Evolutionary conservation across 2,797 vertebrate species (phyloP), one percentile per base, ranked within the genome.

Genomic region (Sebastes paucispinis): DNA sequence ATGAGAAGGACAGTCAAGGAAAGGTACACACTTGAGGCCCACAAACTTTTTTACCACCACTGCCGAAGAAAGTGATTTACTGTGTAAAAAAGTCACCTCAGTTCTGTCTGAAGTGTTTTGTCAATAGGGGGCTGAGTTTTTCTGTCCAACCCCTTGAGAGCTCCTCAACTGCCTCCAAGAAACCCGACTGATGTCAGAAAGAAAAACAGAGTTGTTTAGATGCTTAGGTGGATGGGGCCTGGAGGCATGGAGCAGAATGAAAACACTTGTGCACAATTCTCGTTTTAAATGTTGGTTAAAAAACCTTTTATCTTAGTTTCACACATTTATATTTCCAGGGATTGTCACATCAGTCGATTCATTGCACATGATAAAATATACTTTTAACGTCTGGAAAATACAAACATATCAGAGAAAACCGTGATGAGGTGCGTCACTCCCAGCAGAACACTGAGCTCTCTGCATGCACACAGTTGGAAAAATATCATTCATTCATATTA

Each of bases 51-150:
- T 58, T 25, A 69, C 63, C 68, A 60, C 50, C 63, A 47, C 54
- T 71, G 24, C 76, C 70, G 73, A 67, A 83, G 34, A 84, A 87
- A 82, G 55, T 59, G 59, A 87, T 86, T 87, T 73, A 73, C 43
- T 72, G 52, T 69, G 55, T 75, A 79, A 87, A 57, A 63, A 83
- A 77, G 81, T 83, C 79, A 77, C 66, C 74, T 84, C 72, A 58
- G 55, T 65, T 83, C 72, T 79, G 81, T 85, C 73, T 89, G 72
- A 88, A 89, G 83, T 80, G 76, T 22, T 86, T 77, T 80, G 76
- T 83, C 77, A 85, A 43, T 78, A 43, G 32, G 34, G 31, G 60
- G 52, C 13, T 69, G 75, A 58, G 34, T 80, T 76, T 76, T 84
- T 88, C 62, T 57, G 20, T 43, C 64, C n/a, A 31, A 43, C 32